Evolutionary conservation across 2,797 vertebrate species (phyloP).

Genomic region (Chloroceryle inda): DNA sequence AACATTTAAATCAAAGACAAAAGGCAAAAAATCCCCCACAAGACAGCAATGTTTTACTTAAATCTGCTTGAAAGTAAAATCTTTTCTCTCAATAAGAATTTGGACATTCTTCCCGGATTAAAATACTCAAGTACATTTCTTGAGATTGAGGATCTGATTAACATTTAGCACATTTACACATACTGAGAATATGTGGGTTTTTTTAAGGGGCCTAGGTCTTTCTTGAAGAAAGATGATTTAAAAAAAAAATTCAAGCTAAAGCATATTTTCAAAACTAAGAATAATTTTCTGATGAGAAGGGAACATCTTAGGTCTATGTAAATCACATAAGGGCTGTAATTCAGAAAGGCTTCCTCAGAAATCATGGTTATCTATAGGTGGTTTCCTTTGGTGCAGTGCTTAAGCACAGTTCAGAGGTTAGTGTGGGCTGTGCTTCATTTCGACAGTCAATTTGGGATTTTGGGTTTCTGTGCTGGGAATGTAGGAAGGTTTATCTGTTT

Average conservation of each 20-base stretch:
- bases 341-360: background rate
- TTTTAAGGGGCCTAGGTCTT: background rate
- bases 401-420: background rate
- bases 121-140: background rate
- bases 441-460: background rate
- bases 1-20: background rate
- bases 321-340: background rate
- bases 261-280: background rate
- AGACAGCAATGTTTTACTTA: background rate
- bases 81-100: background rate
- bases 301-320: background rate
- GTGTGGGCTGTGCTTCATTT: background rate
- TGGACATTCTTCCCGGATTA: background rate
- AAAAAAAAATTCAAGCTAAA: background rate
- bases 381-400: background rate
- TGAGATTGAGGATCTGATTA: background rate
- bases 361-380: background rate
- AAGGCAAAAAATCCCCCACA: background rate
- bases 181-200: background rate
- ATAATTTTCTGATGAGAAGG: background rate
- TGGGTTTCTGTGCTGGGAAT: background rate
- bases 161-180: background rate
- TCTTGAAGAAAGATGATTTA: background rate
- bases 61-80: background rate
- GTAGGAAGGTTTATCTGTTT: background rate